These are phyloP conservation scores for Clusia tigrina DNA, from an alignment of 2,888 invertebrate species.

Conservation along the genomic window DNA sequence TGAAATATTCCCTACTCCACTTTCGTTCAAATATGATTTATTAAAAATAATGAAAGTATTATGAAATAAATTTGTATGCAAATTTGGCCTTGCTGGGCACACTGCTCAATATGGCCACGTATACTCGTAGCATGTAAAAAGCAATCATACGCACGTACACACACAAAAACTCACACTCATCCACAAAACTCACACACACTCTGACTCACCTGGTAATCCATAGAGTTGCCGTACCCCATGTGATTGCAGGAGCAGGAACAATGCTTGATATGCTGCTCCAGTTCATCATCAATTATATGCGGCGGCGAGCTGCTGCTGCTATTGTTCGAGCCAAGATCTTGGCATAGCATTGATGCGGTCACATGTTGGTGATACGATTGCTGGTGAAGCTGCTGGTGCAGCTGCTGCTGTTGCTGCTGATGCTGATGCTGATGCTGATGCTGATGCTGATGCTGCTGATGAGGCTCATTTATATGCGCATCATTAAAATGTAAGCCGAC, in stretches of 20 bases:
- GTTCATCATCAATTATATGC: conserved; percentile 75
- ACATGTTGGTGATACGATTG: conserved; percentile 34
- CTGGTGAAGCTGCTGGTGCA: conserved; percentile 28
- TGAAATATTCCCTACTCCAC: no score
- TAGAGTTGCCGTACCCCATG: conserved; percentile 91
- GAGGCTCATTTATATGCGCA: conserved; percentile 38
- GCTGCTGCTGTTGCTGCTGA: conserved; percentile 38
- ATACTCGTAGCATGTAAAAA: no score
- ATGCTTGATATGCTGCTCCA: conserved; percentile 86
- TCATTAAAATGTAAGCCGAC: conserved; percentile 30
- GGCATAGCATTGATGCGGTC: conserved; percentile 2
- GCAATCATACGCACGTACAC: not conserved
- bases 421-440: conserved; percentile 35
- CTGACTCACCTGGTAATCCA: conserved; percentile 81
- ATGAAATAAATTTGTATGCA: no score
- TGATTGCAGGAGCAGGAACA: conserved; percentile 92
- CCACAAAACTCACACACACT: conserved; percentile 11
- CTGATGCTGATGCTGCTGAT: conserved; percentile 34
- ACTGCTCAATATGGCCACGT: no score
- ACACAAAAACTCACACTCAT: not conserved
- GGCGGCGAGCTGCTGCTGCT: conserved; percentile 20
- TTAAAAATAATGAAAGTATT: no score
- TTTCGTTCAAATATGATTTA: no score
- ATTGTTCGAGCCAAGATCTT: conserved; percentile 18
- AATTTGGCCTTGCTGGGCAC: no score